A percentile compares a stretch with the other conserved stretches of the same genome.
These are phyloP conservation scores for Eilema caniola DNA, from an alignment of 2,888 invertebrate genomes.

Conservation along the genomic window DNA sequence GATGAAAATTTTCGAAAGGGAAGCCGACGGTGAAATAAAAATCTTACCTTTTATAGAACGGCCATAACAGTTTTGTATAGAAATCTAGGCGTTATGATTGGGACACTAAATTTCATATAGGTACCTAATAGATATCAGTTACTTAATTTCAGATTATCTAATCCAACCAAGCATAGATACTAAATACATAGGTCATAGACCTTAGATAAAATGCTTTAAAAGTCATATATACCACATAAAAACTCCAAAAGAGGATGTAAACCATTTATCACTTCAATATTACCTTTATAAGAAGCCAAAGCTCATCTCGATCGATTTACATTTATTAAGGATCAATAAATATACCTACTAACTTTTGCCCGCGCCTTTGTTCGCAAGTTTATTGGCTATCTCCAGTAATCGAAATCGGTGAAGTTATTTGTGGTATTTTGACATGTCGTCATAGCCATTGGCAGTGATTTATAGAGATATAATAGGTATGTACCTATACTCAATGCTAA, in stretches of 20 bases:
- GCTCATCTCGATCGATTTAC: constrained; percentile 32
- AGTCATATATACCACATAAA: constrained; percentile 33
- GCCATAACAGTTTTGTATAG: no score
- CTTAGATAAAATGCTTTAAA: constrained; percentile 47
- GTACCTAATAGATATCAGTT: no score
- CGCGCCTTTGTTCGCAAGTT: background rate
- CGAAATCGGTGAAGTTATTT: background rate
- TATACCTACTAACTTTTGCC: constrained; percentile 1
- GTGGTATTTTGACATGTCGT: background rate
- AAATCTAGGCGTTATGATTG: no score
- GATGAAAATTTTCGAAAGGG: no score
- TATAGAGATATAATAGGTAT: background rate
- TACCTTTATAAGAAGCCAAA: constrained; percentile 28
- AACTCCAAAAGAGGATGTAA: constrained; percentile 54
- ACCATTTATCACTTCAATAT: constrained; percentile 38
- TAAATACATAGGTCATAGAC: constrained; percentile 39
- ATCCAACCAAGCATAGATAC: background rate
- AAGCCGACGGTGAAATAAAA: no score
- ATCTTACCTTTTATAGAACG: no score
- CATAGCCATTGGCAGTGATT: background rate
- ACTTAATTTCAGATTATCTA: no score
- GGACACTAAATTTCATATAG: no score
- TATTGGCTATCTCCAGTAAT: background rate
- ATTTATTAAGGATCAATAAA: constrained; percentile 33
- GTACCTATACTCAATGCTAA: background rate